Percentiles rank a stretch among this genome's conserved stretches.
Conservation (phyloP, 1,140 invertebrate genomes). For the Littorina saxatilis region DNA sequence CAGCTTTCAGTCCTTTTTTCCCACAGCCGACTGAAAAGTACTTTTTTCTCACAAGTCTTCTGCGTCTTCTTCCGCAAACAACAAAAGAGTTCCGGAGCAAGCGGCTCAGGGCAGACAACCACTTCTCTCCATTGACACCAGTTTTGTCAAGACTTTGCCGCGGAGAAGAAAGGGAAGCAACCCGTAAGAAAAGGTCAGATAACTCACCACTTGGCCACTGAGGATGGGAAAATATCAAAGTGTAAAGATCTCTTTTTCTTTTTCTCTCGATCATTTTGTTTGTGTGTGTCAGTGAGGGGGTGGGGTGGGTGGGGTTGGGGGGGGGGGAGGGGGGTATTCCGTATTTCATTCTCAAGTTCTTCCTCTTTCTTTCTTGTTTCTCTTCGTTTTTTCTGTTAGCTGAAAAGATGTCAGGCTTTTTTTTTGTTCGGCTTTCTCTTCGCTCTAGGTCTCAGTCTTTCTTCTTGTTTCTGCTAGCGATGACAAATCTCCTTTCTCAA, state of each 20-base stretch:
- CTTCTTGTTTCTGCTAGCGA: no score
- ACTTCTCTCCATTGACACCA: not conserved
- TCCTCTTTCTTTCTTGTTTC: no score
- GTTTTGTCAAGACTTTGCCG: not conserved
- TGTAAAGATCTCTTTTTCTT: not conserved
- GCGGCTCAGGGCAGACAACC: not conserved
- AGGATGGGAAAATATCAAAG: conserved; percentile 3
- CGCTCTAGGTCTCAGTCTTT: no score
- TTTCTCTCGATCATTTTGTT: not conserved
- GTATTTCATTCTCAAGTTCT: not conserved
- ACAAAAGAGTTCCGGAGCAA: not conserved
- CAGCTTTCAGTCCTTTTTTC: no score
- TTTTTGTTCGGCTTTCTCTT: no score
- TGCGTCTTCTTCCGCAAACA: not conserved
- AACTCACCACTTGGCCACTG: not conserved
- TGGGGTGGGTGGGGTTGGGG: not conserved
- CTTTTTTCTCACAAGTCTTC: no score
- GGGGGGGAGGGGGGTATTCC: not conserved
- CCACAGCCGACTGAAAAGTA: no score
- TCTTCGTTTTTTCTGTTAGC: no score
- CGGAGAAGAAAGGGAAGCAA: no score
- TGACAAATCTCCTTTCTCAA: no score
- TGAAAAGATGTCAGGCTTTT: no score
- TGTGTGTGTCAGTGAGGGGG: not conserved
- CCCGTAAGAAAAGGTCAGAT: not conserved